phyloP scores from a whole-genome alignment of 2,113 vertebrate genomes.

The Myiopsitta monachus region DNA sequence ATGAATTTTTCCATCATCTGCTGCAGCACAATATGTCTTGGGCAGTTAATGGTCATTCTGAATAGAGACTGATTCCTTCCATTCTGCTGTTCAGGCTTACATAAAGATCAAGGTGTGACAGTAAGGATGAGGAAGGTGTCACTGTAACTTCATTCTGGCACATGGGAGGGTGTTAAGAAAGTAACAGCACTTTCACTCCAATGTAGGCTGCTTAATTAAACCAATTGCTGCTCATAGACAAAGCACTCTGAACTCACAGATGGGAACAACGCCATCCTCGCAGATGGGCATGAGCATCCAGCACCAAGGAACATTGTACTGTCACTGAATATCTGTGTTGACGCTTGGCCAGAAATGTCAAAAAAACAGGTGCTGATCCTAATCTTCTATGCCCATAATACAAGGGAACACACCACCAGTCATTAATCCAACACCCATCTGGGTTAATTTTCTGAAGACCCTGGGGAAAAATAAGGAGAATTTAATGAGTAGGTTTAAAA shows the following conservation, averaged over 20 bases:
- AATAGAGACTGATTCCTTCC: background rate
- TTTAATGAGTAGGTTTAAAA: background rate
- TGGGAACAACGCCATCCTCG: constrained; percentile 25
- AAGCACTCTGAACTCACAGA: constrained; percentile 12
- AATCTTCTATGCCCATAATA: background rate
- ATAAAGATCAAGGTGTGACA: background rate
- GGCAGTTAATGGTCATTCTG: background rate
- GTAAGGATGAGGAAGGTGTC: background rate
- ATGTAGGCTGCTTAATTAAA: constrained; percentile 10
- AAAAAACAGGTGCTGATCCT: constrained; percentile 28
- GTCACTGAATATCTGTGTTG: background rate
- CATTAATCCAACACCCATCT: background rate
- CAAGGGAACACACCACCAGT: background rate
- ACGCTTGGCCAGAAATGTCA: constrained; percentile 12
- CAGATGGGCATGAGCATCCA: constrained; percentile 39
- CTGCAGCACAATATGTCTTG: background rate
- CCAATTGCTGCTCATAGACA: background rate
- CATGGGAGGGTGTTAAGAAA: background rate
- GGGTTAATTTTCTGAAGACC: background rate
- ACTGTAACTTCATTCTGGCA: constrained; percentile 1
- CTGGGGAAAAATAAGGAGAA: background rate
- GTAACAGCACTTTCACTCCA: background rate
- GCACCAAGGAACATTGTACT: constrained; percentile 17
- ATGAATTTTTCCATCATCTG: background rate
- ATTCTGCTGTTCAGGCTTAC: background rate